These are phyloP conservation scores for Vulpes ferrilata DNA, from an alignment of 2,113 vertebrate species.

Conservation along the genomic window DNA sequence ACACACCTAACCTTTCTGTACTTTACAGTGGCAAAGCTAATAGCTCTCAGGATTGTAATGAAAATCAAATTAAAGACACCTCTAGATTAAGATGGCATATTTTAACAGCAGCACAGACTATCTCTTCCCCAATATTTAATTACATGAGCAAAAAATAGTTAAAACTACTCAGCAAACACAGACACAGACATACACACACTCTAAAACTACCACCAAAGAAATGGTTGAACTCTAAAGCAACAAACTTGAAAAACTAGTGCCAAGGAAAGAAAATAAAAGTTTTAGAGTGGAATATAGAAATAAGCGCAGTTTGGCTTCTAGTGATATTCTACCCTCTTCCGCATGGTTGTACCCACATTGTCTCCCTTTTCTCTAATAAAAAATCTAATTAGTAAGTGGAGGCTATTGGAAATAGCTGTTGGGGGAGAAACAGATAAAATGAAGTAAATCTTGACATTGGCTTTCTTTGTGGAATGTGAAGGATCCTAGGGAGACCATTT, in stretches of 20 bases:
- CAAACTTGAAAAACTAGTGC: neutral
- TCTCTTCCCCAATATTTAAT: neutral
- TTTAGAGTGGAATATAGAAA: neutral
- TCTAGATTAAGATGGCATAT: neutral
- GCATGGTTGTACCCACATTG: neutral
- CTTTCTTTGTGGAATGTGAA: neutral
- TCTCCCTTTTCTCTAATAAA: neutral
- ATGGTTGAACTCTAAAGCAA: neutral
- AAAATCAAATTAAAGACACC: neutral
- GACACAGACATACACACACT: neutral
- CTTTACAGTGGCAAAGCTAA: slow-evolving; percentile 27
- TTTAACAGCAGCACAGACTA: neutral
- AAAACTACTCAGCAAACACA: neutral
- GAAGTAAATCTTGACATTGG: neutral
- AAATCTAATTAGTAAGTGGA: neutral
- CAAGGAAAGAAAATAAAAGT: neutral
- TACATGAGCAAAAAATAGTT: neutral
- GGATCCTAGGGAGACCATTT: neutral
- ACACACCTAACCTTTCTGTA: neutral
- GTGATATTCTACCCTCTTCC: neutral
- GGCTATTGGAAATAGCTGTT: neutral
- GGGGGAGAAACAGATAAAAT: neutral
- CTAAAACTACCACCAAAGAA: neutral
- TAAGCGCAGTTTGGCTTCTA: neutral
- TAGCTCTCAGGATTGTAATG: neutral